Conservation (phyloP, 2,888 invertebrate genomes). For the Masnerella sp. region DNA sequence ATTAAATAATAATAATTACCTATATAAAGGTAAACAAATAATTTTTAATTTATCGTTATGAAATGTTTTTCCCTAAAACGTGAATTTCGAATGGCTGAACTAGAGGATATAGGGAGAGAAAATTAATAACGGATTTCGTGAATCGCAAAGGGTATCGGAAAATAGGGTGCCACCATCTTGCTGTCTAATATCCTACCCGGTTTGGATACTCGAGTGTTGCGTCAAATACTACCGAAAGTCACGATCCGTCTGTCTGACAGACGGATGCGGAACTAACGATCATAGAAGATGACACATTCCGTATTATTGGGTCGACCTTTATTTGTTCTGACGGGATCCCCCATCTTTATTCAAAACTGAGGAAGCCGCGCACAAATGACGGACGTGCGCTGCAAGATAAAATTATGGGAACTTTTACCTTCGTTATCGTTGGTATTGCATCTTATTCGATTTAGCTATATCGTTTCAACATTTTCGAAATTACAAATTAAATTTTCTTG, state of each 20-base stretch:
- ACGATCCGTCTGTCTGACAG: slow-evolving; percentile 35
- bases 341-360: neutral
- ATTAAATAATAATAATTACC: no score
- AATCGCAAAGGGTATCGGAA: slow-evolving; percentile 21
- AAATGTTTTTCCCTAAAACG: no score
- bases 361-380: neutral
- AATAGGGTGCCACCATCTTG: slow-evolving; percentile 28
- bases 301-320: slow-evolving; percentile 40
- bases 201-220: slow-evolving; percentile 23
- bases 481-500: no score
- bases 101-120: slow-evolving; percentile 22
- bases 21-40: no score
- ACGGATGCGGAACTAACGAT: slow-evolving; percentile 30
- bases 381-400: no score
- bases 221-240: slow-evolving; percentile 27
- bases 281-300: slow-evolving; percentile 36
- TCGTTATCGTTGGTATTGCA: no score
- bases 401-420: no score
- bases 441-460: no score
- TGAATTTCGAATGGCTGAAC: no score
- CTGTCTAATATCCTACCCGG: slow-evolving; percentile 52
- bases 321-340: slow-evolving; percentile 2
- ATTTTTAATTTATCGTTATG: no score
- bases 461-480: no score
- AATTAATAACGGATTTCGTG: slow-evolving; percentile 41